These are phyloP conservation scores for Miltochrista miniata DNA, from an alignment of 2,888 invertebrate species.

Conservation along the genomic window DNA sequence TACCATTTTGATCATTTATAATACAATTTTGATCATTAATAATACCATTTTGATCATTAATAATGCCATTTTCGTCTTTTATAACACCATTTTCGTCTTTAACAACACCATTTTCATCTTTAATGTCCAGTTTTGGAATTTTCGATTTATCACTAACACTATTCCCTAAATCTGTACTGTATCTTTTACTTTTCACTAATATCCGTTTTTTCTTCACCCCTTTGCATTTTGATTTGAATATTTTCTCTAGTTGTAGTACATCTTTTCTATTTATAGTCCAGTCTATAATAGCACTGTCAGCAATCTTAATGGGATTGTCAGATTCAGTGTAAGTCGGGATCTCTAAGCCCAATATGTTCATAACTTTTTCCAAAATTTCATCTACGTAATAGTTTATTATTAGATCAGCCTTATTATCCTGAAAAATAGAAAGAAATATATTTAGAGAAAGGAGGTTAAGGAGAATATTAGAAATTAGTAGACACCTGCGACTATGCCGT, in stretches of 20 bases:
- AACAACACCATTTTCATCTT: constrained; percentile 30
- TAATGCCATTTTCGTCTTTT: not conserved
- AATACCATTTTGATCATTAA: constrained; percentile 42
- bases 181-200: constrained; percentile 63
- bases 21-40: not conserved
- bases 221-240: constrained; percentile 78
- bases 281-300: constrained; percentile 78
- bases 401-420: constrained; percentile 96
- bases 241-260: constrained; percentile 84
- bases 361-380: constrained; percentile 88
- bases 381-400: constrained; percentile 96
- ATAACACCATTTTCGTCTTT: constrained; percentile 13
- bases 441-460: too few species aligned
- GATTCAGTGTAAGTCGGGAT: constrained; percentile 88
- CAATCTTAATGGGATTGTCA: constrained; percentile 86
- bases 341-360: constrained; percentile 88
- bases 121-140: constrained; percentile 59
- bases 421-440: constrained; percentile 52
- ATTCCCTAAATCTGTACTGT: constrained; percentile 35
- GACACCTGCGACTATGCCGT: too few species aligned
- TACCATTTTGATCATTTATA: too few species aligned
- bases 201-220: constrained; percentile 73
- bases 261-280: constrained; percentile 88
- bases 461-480: too few species aligned
- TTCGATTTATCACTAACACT: constrained; percentile 50